Evolutionary conservation across 2,113 vertebrate genomes (phyloP), one percentile per base, ranked within the genome.

Genomic region (Myocastor coypus): DNA sequence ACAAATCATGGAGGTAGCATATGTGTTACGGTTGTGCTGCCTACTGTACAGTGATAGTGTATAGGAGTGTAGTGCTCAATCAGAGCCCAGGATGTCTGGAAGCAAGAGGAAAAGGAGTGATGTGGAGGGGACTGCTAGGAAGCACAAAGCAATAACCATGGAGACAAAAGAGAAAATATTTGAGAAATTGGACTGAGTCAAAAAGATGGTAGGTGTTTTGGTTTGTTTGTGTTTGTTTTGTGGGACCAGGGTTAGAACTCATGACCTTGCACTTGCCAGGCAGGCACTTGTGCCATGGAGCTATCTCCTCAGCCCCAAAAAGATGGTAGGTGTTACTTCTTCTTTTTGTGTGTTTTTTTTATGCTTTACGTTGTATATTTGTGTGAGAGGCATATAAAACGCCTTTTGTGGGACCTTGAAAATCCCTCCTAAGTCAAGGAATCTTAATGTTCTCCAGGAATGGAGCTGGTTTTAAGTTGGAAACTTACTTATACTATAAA

Each of bases 401-500:
- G 46, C 73, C 28, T 28, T 78, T 50, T 50, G 13, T 78, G 26
- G 75, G 42, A 50, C 28, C 46, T 78, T 16, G 0, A 4, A 75
- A 46, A 8, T 46, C 46, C 46, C 46, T 46, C 46, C 46, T 46
- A 46, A 46, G 46, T 46, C 46, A 46, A 75, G 0, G 14, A 78
- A 50, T 32, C 42, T 50, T 78, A 46, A 46, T 22, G 13, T 78
- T 50, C 42, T 50, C 42, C 73, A 28, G 24, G 73, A 77, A 77
- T 8, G 42, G 37, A 46, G 26, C 22, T 50, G 73, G 40, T 77
- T 77, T 77, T 42, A 42, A 75, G 28, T 32, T 30, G 42, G 42
- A 46, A 46, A 78, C 42, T 50, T 46, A 28, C 22, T 14, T 46
- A 26, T 46, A 30, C 83, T 93, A 91, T 96, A 95, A 97, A 93